These are phyloP conservation scores for Podiceps cristatus DNA, from an alignment of 2,113 vertebrate species.

Conservation along the genomic window DNA sequence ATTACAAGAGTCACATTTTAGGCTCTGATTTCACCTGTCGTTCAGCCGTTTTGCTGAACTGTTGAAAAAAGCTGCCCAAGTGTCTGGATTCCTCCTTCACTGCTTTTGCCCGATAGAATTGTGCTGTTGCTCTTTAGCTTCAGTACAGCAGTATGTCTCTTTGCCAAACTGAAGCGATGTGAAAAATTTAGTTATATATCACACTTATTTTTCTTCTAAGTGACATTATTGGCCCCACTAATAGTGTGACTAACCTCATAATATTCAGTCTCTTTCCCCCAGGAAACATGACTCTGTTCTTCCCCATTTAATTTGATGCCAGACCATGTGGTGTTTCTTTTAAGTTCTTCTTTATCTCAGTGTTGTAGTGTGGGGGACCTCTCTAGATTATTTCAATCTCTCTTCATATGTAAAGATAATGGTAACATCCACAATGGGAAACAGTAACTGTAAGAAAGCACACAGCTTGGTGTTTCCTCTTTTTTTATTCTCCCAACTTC, in stretches of 20 bases:
- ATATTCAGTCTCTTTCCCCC: slow-evolving; percentile 57
- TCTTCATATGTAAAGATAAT: slow-evolving; percentile 71
- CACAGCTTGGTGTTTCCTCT: slow-evolving; percentile 58
- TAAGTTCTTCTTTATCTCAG: slow-evolving; percentile 57
- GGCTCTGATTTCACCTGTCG: neutral
- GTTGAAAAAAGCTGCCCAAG: neutral
- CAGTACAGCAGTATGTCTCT: neutral
- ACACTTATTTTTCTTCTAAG: slow-evolving; percentile 50
- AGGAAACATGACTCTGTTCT: slow-evolving; percentile 57
- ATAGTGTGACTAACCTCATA: slow-evolving; percentile 64
- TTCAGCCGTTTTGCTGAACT: neutral
- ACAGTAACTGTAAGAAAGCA: slow-evolving; percentile 44
- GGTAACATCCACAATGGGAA: slow-evolving; percentile 60
- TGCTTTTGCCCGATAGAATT: neutral
- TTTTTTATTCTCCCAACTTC: slow-evolving; percentile 22
- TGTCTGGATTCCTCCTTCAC: neutral
- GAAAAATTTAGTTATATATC: slow-evolving; percentile 34
- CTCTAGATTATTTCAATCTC: slow-evolving; percentile 66
- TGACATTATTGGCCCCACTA: slow-evolving; percentile 58
- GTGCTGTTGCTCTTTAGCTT: neutral
- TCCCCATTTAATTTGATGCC: slow-evolving; percentile 66
- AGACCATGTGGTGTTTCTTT: slow-evolving; percentile 48
- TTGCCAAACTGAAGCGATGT: neutral
- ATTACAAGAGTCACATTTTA: neutral
- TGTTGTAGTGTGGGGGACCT: slow-evolving; percentile 44